Percentiles rank a stretch among this genome's conserved stretches.
phyloP scores from a whole-genome alignment of 2,888 invertebrate genomes.

The Plutella xylostella region DNA sequence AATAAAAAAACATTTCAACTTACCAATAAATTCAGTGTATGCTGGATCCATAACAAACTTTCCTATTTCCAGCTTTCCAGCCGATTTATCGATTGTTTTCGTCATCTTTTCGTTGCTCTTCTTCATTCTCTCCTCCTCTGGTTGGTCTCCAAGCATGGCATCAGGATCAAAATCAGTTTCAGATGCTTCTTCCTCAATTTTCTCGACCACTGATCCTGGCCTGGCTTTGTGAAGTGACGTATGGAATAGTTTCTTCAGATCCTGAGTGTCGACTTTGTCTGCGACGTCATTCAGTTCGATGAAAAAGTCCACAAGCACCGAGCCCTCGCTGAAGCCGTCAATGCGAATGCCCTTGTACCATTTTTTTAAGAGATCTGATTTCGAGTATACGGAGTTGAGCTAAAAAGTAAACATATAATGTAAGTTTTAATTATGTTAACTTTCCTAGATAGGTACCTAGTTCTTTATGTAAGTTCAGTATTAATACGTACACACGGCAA shows the following conservation, averaged over 20 bases:
- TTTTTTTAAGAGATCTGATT: conserved; percentile 77
- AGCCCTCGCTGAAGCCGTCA: conserved; percentile 89
- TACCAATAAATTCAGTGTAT: conserved; percentile 91
- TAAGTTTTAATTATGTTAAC: neutral
- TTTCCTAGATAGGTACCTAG: neutral
- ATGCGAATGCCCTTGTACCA: conserved; percentile 90
- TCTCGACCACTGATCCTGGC: conserved; percentile 57
- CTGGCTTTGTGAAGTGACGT: conserved; percentile 69
- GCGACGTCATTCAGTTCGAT: conserved; percentile 84
- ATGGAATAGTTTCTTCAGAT: conserved; percentile 78
- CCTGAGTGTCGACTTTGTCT: conserved; percentile 75
- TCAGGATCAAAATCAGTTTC: conserved; percentile 47
- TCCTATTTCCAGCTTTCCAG: conserved; percentile 79
- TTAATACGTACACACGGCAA: too few species aligned
- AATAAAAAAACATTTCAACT: too few species aligned
- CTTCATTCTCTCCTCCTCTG: conserved; percentile 56
- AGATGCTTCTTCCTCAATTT: conserved; percentile 28
- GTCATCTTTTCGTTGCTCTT: conserved; percentile 60
- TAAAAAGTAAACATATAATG: conserved; percentile 31
- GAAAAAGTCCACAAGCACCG: conserved; percentile 89
- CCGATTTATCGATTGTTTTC: conserved; percentile 64
- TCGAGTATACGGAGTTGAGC: conserved; percentile 86
- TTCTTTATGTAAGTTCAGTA: too few species aligned
- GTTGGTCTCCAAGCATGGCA: conserved; percentile 58
- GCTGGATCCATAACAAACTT: conserved; percentile 86